Percentiles rank a stretch among this genome's conserved stretches.
Evolutionary conservation across 2,113 vertebrate genomes (phyloP).

Genomic region (Petrocephalus microphthalmus): DNA sequence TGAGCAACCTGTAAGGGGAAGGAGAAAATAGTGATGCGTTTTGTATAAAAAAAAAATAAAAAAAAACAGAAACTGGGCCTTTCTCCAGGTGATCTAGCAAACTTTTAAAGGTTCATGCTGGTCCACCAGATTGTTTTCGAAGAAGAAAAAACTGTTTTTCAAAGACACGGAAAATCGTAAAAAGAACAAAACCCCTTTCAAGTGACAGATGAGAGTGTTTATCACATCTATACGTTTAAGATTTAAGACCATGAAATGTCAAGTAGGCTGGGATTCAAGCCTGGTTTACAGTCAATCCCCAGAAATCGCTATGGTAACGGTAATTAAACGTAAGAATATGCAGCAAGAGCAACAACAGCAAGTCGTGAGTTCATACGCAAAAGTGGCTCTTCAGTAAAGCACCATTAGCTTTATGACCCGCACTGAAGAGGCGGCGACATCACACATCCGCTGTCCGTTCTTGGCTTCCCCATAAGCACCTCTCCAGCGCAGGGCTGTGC

Average conservation of each 20-base stretch:
- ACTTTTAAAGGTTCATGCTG: background rate
- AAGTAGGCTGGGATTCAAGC: background rate
- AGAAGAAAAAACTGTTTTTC: background rate
- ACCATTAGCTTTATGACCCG: background rate
- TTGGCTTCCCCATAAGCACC: background rate
- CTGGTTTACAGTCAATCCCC: slow-evolving; percentile 6
- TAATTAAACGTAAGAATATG: background rate
- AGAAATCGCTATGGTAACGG: slow-evolving; percentile 11
- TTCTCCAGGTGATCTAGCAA: background rate
- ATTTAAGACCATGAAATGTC: background rate
- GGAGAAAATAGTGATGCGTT: background rate
- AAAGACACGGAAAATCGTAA: background rate
- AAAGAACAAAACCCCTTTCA: background rate
- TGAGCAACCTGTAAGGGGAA: background rate
- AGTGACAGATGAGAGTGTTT: background rate
- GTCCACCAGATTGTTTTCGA: background rate
- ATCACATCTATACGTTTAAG: background rate
- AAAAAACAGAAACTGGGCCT: background rate
- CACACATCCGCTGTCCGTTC: background rate
- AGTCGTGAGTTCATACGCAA: background rate
- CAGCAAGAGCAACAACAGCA: slow-evolving; percentile 8
- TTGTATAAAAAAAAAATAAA: no score
- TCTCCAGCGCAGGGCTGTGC: background rate
- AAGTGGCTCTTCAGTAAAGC: slow-evolving; percentile 10
- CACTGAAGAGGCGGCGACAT: background rate